These are phyloP conservation scores for Mnemiopsis leidyi DNA, from an alignment of 37 sponge, comb jelly and placozoan species.

Conservation along the genomic window DNA sequence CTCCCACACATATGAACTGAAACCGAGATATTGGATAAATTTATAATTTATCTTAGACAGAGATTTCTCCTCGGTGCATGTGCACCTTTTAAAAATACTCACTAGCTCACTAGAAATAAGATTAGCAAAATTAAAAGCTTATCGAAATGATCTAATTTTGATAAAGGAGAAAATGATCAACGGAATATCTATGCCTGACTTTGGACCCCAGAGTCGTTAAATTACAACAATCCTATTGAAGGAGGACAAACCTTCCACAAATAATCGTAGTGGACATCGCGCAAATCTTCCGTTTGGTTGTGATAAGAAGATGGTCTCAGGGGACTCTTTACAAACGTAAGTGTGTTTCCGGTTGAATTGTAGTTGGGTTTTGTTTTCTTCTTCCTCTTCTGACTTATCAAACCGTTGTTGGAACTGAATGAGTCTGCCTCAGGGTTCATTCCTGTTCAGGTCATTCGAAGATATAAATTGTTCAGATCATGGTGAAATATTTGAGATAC, in stretches of 20 bases:
- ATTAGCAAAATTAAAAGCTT: too few relatives aligned
- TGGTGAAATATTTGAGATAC: too few relatives aligned
- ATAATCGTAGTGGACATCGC: slow-evolving; percentile 58
- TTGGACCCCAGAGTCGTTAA: neutral
- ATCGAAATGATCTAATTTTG: too few relatives aligned
- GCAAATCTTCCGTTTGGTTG: neutral
- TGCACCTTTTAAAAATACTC: too few relatives aligned
- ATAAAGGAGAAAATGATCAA: too few relatives aligned
- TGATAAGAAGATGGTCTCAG: neutral
- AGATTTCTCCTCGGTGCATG: too few relatives aligned
- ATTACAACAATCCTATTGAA: neutral
- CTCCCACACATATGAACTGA: slow-evolving; percentile 62
- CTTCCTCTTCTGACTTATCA: neutral
- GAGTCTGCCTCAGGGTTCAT: slow-evolving; percentile 58
- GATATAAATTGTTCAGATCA: neutral
- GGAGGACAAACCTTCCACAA: slow-evolving; percentile 36
- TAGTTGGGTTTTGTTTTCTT: slow-evolving; percentile 32
- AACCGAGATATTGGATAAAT: too few relatives aligned
- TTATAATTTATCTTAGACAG: too few relatives aligned
- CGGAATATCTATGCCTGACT: too few relatives aligned
- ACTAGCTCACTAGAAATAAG: too few relatives aligned
- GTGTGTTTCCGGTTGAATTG: neutral
- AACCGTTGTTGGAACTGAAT: slow-evolving; percentile 29
- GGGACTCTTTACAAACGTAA: neutral
- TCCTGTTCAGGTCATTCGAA: too few relatives aligned